These are phyloP conservation scores for Hassar affinis DNA, from an alignment of 2,113 vertebrate genomes.

Conservation along the genomic window DNA sequence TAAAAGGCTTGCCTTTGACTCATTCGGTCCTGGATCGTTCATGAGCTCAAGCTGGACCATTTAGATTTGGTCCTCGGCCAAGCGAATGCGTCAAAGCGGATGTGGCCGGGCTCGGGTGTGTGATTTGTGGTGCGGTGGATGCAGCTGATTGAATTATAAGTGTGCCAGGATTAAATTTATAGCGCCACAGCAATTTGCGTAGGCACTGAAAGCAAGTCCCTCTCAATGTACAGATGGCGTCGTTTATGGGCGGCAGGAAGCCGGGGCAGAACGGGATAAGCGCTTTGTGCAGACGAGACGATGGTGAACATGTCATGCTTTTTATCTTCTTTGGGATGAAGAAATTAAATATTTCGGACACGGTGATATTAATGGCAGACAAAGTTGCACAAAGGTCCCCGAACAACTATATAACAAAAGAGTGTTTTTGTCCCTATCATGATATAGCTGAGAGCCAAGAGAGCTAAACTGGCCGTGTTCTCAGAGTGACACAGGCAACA, in stretches of 20 bases:
- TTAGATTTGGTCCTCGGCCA: slow-evolving; percentile 49
- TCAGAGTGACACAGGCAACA: no score
- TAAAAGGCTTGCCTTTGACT: slow-evolving; percentile 15
- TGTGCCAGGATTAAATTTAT: slow-evolving; percentile 43
- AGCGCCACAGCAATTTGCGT: slow-evolving; percentile 33
- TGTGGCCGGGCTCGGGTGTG: slow-evolving; percentile 30
- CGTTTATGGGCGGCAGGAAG: slow-evolving; percentile 3
- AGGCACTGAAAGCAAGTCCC: slow-evolving; percentile 16
- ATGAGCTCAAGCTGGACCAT: slow-evolving; percentile 40
- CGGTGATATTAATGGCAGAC: not conserved
- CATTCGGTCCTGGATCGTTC: slow-evolving; percentile 25
- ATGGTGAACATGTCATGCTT: not conserved
- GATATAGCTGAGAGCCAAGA: no score
- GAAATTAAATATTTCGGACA: not conserved
- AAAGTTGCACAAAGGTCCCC: not conserved
- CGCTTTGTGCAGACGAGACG: no score
- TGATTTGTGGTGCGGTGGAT: slow-evolving; percentile 46
- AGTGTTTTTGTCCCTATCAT: not conserved
- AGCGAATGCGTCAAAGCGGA: slow-evolving; percentile 37
- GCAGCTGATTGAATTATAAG: slow-evolving; percentile 35
- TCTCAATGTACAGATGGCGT: slow-evolving; percentile 33
- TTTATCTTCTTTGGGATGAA: not conserved
- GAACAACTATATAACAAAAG: not conserved
- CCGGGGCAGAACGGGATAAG: not conserved
- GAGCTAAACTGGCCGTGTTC: no score